Percentiles rank a stretch among this genome's conserved stretches.
These are phyloP conservation scores for Tachystola acroxantha DNA, from an alignment of 2,888 invertebrate genomes.

Conservation along the genomic window DNA sequence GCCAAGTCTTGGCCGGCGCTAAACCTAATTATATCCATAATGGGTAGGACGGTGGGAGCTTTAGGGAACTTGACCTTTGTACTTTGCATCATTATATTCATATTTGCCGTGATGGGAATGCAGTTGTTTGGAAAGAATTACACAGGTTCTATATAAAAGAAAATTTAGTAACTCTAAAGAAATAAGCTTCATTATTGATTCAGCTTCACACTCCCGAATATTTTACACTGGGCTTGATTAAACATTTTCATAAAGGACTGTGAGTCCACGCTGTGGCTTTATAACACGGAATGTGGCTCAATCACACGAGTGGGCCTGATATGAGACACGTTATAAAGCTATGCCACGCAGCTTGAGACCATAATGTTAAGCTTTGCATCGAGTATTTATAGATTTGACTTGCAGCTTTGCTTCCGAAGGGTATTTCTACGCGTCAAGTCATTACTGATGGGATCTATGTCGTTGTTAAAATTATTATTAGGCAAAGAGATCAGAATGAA, in stretches of 20 bases:
- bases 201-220: conserved; percentile 74
- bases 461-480: conserved; percentile 20
- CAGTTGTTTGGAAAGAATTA: conserved; percentile 96
- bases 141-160: conserved; percentile 79
- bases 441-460: conserved; percentile 75
- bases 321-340: conserved; percentile 68
- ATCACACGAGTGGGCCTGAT: conserved; percentile 37
- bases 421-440: conserved; percentile 64
- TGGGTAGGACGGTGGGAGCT: conserved; percentile 96
- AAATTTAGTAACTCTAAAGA: conserved; percentile 71
- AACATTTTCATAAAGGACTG: conserved; percentile 66
- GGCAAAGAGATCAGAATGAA: conserved; percentile 18
- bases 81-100: conserved; percentile 97
- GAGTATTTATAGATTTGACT: conserved; percentile 71
- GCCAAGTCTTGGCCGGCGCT: conserved; percentile 98
- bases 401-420: conserved; percentile 75
- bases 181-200: conserved; percentile 70
- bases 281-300: conserved; percentile 61
- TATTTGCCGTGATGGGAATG: conserved; percentile 98
- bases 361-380: conserved; percentile 74
- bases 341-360: conserved; percentile 73
- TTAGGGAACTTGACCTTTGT: conserved; percentile 97
- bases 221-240: conserved; percentile 72
- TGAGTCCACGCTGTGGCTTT: conserved; percentile 69
- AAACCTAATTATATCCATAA: conserved; percentile 96